Conservation (phyloP, 2,797 vertebrate genomes). For the Lemur catta region DNA sequence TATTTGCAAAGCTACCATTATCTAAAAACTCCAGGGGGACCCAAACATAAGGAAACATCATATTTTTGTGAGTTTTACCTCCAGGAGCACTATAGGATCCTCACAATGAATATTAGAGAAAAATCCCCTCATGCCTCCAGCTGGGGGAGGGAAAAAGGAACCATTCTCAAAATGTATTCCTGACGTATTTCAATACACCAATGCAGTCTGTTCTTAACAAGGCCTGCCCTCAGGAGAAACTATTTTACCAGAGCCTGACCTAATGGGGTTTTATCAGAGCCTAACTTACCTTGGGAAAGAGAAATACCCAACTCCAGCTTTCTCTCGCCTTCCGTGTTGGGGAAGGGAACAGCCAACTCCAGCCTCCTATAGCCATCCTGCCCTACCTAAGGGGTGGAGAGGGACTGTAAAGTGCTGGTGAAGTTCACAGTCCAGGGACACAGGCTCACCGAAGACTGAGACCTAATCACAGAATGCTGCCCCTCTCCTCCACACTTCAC, state of each 20-base stretch:
- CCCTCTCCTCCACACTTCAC: not conserved
- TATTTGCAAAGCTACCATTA: conserved; percentile 42
- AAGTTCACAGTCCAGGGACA: not conserved
- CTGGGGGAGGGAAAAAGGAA: not conserved
- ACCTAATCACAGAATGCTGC: not conserved
- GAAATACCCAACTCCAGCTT: not conserved
- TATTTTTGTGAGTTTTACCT: not conserved
- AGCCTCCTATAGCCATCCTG: not conserved
- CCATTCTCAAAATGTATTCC: not conserved
- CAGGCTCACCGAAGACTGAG: not conserved
- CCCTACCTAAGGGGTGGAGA: not conserved
- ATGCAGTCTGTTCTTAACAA: not conserved
- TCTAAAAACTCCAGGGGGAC: not conserved
- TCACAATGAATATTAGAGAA: not conserved
- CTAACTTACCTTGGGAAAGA: not conserved
- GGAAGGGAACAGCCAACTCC: not conserved
- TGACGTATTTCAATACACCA: not conserved
- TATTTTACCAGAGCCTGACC: not conserved
- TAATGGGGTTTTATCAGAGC: not conserved
- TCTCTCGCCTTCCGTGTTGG: not conserved
- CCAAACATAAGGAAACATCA: not conserved
- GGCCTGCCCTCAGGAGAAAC: not conserved
- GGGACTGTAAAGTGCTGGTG: no score
- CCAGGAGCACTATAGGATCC: not conserved
- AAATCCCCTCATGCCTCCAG: not conserved